Evolutionary conservation across 2,888 invertebrate species (phyloP).

Genomic region (Drosophila tripunctata): DNA sequence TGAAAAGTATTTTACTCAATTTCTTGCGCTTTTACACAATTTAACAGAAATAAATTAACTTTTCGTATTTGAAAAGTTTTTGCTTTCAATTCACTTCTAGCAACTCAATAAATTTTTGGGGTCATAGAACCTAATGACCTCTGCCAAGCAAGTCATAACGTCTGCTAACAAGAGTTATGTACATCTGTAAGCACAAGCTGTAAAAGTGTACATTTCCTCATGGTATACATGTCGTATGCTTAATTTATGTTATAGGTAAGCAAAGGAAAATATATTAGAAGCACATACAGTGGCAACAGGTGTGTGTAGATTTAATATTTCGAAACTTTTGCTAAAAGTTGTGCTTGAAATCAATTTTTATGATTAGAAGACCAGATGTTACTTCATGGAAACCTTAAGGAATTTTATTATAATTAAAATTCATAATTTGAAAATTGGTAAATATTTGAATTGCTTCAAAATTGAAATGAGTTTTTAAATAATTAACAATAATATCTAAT

Average conservation of each 20-base stretch:
- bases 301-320: conserved; percentile 65
- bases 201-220: conserved; percentile 56
- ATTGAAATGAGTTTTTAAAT: too few relatives aligned
- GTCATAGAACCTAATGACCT: conserved; percentile 11
- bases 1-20: too few relatives aligned
- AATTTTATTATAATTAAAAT: too few relatives aligned
- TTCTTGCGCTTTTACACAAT: too few relatives aligned
- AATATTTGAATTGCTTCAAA: too few relatives aligned
- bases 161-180: too few relatives aligned
- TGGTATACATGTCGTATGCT: conserved; percentile 67
- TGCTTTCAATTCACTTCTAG: conserved; percentile 28
- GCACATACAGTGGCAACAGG: conserved; percentile 39
- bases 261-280: too few relatives aligned
- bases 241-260: conserved; percentile 62
- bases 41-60: background rate
- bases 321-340: conserved; percentile 50
- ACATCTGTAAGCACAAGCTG: too few relatives aligned
- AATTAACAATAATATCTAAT: too few relatives aligned
- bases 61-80: background rate
- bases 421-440: too few relatives aligned
- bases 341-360: background rate
- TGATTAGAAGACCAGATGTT: conserved; percentile 1
- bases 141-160: too few relatives aligned
- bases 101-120: conserved; percentile 50
- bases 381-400: too few relatives aligned